phyloP scores from a whole-genome alignment of 2,113 vertebrate genomes.

The Camelus bactrianus region DNA sequence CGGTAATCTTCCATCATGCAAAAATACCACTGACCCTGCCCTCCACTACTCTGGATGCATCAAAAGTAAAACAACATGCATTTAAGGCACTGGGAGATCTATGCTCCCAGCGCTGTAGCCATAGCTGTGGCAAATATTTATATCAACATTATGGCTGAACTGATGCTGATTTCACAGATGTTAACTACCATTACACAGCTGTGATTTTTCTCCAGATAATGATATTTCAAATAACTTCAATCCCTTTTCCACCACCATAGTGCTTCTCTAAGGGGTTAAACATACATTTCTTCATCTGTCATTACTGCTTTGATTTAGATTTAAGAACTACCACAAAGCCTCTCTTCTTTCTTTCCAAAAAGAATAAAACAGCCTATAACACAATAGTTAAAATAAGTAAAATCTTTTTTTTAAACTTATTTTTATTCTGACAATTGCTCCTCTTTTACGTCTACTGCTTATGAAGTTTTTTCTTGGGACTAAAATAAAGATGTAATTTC shows the following conservation, averaged over 20 bases:
- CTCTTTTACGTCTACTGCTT: not conserved
- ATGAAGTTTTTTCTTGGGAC: constrained; percentile 5
- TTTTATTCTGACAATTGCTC: not conserved
- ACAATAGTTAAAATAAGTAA: constrained; percentile 14
- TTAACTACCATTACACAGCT: not conserved
- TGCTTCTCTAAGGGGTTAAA: not conserved
- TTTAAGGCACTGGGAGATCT: not conserved
- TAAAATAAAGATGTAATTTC: constrained; percentile 13
- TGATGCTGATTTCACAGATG: not conserved
- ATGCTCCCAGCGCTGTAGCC: not conserved
- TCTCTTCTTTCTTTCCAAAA: constrained; percentile 17
- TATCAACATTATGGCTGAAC: not conserved
- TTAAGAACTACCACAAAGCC: not conserved
- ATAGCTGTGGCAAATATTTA: not conserved
- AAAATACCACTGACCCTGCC: not conserved
- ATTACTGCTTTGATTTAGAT: constrained; percentile 38
- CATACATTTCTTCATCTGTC: not conserved
- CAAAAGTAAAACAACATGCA: not conserved
- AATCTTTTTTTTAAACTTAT: not conserved
- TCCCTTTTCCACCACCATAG: not conserved
- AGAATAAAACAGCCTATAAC: constrained; percentile 22
- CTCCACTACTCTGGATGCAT: not conserved
- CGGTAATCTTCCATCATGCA: not conserved
- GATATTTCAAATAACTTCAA: not conserved
- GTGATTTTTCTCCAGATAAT: not conserved